These are phyloP conservation scores for Carcharodon carcharias DNA, from an alignment of 2,797 vertebrate species.

Conservation along the genomic window DNA sequence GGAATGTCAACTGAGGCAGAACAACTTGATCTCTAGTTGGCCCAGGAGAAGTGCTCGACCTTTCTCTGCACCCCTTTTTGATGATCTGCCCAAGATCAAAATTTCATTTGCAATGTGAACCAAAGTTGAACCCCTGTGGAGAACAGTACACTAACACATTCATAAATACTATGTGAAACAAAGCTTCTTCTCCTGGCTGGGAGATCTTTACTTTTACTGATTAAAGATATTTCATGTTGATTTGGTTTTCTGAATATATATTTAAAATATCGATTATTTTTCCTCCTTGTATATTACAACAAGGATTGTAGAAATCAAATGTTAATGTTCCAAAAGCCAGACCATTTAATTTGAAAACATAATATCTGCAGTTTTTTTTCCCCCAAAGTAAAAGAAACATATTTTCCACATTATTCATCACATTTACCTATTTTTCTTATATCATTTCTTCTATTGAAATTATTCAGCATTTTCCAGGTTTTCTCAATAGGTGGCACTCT, in stretches of 20 bases:
- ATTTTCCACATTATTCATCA: neutral
- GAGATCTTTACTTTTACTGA: neutral
- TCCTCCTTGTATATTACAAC: neutral
- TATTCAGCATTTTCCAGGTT: neutral
- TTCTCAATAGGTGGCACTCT: conserved; percentile 2
- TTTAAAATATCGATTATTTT: neutral
- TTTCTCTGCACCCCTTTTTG: neutral
- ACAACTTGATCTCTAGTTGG: neutral
- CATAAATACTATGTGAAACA: neutral
- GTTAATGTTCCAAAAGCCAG: neutral
- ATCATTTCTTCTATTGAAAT: neutral
- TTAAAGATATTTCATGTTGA: neutral
- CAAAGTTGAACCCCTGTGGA: neutral
- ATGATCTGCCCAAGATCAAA: neutral
- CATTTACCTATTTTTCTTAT: neutral
- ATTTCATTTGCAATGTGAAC: neutral
- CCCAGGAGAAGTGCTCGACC: neutral
- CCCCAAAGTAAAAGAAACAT: neutral
- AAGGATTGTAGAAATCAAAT: neutral
- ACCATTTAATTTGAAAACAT: neutral
- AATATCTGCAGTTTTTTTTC: neutral
- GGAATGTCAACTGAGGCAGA: neutral
- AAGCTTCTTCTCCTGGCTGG: neutral
- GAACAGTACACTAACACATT: neutral
- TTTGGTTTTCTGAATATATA: neutral